Evolutionary conservation across 2,888 invertebrate genomes (phyloP), one percentile per base, ranked within the genome.

Genomic region (Drosophila subsilvestris): DNA sequence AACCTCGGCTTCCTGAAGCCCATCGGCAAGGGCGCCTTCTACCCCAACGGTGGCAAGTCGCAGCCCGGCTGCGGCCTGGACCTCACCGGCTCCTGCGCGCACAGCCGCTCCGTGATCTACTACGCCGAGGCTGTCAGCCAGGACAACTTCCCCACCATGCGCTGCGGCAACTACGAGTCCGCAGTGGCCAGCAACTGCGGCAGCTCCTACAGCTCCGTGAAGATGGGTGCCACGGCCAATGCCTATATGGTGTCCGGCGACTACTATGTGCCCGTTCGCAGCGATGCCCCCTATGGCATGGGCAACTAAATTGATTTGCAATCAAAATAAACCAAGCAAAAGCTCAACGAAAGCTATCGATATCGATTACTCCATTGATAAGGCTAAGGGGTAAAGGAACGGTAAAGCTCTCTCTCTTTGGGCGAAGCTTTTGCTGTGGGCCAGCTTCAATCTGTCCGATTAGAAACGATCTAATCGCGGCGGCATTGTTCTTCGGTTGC

Each of bases 11-110:
- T 90, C 77, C 72, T 89, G 10, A 72, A 79, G 69, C 92, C 92
- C 42, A 88, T 92, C 27, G 92, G 91, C 63, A 92, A 92, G 90
- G 92, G 92, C 87, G 92, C 92, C 86, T 93, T 93, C 91, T 93
- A 93, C 92, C 93, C 93, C 88, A 93, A 93, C 92, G 91, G 92
- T 71, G 91, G 93, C 91, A 93, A 93, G 91, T 92, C 92, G 89
- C 94, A 94, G 91, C 90, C 92, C 76, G 93, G 93, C 89, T 93
- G 93, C 91, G 92, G 91, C 76, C 79, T 86, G 72, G 91, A 91
- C 89, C 43, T 89, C 43, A 89, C 86, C 73, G 91, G 90, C 42
- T 72, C 78, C 44, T 93, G 93, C 75, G 84, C 93, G 1, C 93
- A 93, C 79, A 77, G 84, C 27, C 90, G 93, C 58, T 88, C 93